Base-by-base conservation (phyloP, 2,113 vertebrate species). In the Scartelaos histophorus region DNA sequence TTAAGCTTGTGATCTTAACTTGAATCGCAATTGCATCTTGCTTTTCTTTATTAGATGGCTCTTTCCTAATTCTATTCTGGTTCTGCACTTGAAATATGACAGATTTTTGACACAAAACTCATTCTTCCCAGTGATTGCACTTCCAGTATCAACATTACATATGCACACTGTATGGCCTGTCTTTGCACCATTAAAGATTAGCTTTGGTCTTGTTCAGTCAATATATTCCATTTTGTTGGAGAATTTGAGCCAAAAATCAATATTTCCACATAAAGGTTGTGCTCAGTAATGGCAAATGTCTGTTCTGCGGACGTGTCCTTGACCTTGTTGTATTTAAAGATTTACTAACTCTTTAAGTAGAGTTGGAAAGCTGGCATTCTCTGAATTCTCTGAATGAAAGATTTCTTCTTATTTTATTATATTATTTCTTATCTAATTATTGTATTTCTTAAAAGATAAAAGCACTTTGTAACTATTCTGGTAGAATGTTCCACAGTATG, bases 221-320 rank as follows among this genome's bases (percentile, higher is more conserved):
- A 7, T 46, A 54, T 45, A 64, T 43, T 51, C 45, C 61, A 72
- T 68, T 69, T 74, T 54, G 53, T 49, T 66, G 56, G 60, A 64
- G 65, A 22, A 29, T 61, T 24, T 16, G 53, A 25, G 43, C 5
- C 19, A 19, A 69, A 17, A 68, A 56, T 72, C 66, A 22, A 47
- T 74, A 15, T 69, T 77, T 79, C 61, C 79, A 58, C 62, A 72
- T 25, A 34, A 74, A 58, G 73, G 11, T 35, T 12, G 1, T 19
- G 22, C 51, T 57, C 35, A 66, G 17, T 45, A 38, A 66, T 66
- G 25, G 51, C 51, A 66, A 62, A 21, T 0, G 2, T 24, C 19
- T 67, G 35, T 53, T 25, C 69, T 21, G 64, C 71, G 19, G 64
- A 74, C 68, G 58, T 64, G 66, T 74, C 74, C 49, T 84, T 71